phyloP scores from a whole-genome alignment of 2,113 vertebrate species.

The Choloepus hoffmanni region DNA sequence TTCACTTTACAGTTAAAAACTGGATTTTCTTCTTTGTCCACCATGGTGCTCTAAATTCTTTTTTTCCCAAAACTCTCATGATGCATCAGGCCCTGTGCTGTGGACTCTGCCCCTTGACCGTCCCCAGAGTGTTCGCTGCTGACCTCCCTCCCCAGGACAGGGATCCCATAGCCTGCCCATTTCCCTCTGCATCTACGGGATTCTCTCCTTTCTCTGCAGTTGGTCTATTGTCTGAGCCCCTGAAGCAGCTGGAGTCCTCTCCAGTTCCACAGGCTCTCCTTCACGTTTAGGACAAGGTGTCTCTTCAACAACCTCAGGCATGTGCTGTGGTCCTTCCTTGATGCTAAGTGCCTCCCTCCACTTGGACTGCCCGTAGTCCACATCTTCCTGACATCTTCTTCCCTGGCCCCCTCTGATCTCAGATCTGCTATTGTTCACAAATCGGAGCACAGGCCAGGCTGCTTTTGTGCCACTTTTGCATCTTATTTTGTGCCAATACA shows the following conservation, averaged over 20 bases:
- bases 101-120: too few species aligned
- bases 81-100: background rate
- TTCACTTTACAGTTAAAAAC: background rate
- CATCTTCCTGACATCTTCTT: background rate
- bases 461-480: background rate
- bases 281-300: background rate
- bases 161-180: too few species aligned
- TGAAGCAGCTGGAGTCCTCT: background rate
- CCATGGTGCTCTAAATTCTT: background rate
- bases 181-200: too few species aligned
- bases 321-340: accelerated
- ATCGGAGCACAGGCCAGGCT: background rate
- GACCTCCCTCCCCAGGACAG: background rate
- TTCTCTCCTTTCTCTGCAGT: background rate
- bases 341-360: accelerated
- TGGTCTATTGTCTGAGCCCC: background rate
- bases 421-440: background rate
- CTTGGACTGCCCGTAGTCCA: accelerated
- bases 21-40: background rate
- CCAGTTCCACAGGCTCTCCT: background rate
- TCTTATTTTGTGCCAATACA: background rate
- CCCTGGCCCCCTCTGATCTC: background rate
- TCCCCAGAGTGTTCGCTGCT: background rate
- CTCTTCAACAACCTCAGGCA: background rate
- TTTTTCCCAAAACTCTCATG: background rate